Base-by-base conservation (phyloP, 2,797 vertebrate species). In the Coregonus suidteri region DNA sequence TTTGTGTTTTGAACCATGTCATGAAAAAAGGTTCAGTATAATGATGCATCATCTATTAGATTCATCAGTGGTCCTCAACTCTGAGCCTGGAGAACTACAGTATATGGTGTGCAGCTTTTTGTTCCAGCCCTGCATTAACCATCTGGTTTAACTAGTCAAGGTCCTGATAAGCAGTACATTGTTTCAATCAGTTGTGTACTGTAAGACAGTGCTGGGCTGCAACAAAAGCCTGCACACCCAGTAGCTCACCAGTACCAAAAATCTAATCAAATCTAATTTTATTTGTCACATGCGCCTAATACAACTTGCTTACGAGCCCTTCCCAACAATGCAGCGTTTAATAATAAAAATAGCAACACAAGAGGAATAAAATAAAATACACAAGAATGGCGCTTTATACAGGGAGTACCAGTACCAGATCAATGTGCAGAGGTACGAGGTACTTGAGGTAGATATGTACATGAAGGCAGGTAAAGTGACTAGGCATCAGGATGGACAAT, bases 221-320 rank as follows among this genome's bases (percentile, higher is more conserved):
- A 52, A 20, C 41, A 67, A 35, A 7, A 13, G 62, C 30, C 74
- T 64, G n/a, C 31, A n/a, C 4, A 4, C 35, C 6, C 52, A 20
- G 66, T 47, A 59, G 54, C 69, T 15, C 54, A 11, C 79, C 74
- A 76, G 81, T 75, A 11, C 30, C 15, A n/a, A 69, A 77, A 82
- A 65, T 79, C 41, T 0, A 41, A 9, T 47, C 41, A 47, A 47
- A 47, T 47, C 41, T 9, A 47, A 47, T 9, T 47, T 7, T 47
- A 47, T 47, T 47, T 47, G 41, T 47, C 41, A 47, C 41, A 47
- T 47, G 7, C 41, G 7, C 41, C 7, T 7, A 47, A 47, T 7
- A 47, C 65, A 56, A 65, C 52, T 25, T 25, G 25, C 25, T 25
- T 25, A 25, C 25, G 25, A 25, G 25, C 25, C 37, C 14, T 62